phyloP scores from a whole-genome alignment of 2,113 vertebrate species.

The Hydrochoerus hydrochaeris region DNA sequence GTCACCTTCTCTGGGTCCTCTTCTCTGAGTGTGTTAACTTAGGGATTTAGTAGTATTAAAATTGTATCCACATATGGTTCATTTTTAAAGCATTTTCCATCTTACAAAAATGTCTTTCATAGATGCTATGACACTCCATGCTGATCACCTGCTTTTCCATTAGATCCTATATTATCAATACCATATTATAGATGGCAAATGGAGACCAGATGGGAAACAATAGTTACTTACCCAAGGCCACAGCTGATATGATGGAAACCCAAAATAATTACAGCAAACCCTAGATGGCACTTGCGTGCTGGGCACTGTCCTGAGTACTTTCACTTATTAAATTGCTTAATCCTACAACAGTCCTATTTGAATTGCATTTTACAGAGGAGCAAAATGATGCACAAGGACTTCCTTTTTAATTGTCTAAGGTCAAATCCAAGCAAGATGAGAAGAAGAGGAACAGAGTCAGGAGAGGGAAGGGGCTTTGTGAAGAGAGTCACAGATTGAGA shows the following conservation, averaged over 20 bases:
- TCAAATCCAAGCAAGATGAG: not conserved
- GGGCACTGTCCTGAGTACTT: not conserved
- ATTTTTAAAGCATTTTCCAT: not conserved
- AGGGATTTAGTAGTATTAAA: not conserved
- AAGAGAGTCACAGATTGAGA: not conserved
- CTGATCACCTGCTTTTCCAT: not conserved
- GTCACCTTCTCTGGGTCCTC: not conserved
- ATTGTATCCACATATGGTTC: not conserved
- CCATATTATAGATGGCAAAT: not conserved
- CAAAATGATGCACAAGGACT: not conserved
- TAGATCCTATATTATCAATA: not conserved
- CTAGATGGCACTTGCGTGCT: not conserved
- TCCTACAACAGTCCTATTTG: not conserved
- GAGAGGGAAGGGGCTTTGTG: not conserved
- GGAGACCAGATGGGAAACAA: not conserved
- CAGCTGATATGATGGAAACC: not conserved
- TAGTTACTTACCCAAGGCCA: not conserved
- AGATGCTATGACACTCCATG: not conserved
- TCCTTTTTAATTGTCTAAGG: not conserved
- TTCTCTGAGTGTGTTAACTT: not conserved
- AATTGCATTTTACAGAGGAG: slow-evolving; percentile 29
- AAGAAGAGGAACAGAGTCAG: no score
- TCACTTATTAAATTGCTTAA: not conserved
- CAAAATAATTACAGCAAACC: not conserved
- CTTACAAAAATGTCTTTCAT: not conserved